Evolutionary conservation across 1,140 invertebrate species (phyloP).

Genomic region (Oreohelix idahoensis): DNA sequence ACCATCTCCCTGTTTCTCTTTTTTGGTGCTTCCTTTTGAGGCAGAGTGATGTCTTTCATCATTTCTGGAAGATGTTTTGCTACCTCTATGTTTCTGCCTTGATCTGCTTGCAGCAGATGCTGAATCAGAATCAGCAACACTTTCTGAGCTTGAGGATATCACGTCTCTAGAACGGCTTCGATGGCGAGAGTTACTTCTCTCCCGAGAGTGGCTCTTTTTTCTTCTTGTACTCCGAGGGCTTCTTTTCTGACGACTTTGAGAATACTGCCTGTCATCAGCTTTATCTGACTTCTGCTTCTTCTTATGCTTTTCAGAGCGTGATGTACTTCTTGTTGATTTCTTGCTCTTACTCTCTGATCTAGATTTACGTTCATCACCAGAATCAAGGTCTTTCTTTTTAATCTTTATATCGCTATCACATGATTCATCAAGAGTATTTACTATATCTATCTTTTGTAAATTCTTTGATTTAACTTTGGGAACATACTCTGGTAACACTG

Average conservation of each 20-base stretch:
- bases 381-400: background rate
- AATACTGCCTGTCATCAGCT: background rate
- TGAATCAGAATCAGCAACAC: background rate
- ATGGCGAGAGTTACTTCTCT: background rate
- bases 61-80: background rate
- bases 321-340: background rate
- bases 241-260: background rate
- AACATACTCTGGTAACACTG: slow-evolving; percentile 27
- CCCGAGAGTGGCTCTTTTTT: background rate
- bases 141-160: background rate
- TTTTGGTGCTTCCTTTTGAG: background rate
- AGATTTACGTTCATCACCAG: background rate
- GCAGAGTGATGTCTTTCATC: slow-evolving; percentile 11
- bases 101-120: slow-evolving; percentile 3
- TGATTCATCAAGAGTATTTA: background rate
- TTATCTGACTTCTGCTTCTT: background rate
- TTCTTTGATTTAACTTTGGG: slow-evolving; percentile 4
- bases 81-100: background rate
- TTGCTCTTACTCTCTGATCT: background rate
- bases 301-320: background rate
- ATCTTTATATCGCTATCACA: background rate
- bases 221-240: background rate
- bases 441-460: background rate
- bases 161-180: slow-evolving; percentile 26
- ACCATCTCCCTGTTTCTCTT: background rate